phyloP scores from a whole-genome alignment of 1,140 invertebrate genomes.

The Drosophila parabipectinata region DNA sequence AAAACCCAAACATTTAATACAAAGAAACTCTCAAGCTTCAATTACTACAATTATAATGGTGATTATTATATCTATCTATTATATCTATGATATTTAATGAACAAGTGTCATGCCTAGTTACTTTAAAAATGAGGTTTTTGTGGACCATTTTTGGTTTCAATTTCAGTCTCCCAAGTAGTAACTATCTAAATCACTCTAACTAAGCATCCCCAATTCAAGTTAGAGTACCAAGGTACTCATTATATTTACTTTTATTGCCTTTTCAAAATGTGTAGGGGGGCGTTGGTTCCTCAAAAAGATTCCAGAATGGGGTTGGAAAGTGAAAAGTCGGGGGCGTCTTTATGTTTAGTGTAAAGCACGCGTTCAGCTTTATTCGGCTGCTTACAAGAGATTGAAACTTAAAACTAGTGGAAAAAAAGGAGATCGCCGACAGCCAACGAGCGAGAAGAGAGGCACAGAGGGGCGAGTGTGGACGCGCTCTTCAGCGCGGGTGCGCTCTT shows the following conservation, averaged over 20 bases:
- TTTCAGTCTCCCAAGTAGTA: neutral
- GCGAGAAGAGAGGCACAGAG: too few species aligned
- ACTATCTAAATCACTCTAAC: neutral
- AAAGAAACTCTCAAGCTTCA: neutral
- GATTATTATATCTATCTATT: neutral
- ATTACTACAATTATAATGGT: neutral
- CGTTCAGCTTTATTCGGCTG: too few species aligned
- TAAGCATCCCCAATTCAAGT: neutral
- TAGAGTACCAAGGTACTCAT: slow-evolving; percentile 40
- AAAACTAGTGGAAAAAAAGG: too few species aligned
- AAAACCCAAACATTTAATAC: neutral
- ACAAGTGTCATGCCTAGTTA: neutral
- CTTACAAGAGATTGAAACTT: too few species aligned
- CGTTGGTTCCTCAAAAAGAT: too few species aligned
- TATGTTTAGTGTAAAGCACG: too few species aligned
- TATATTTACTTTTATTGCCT: slow-evolving; percentile 44
- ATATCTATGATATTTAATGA: neutral
- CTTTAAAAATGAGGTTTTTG: neutral
- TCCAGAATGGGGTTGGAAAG: too few species aligned
- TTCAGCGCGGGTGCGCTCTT: too few species aligned
- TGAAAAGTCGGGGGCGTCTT: too few species aligned
- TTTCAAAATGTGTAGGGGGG: too few species aligned
- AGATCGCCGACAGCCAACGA: too few species aligned
- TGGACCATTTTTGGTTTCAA: neutral
- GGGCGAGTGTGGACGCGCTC: too few species aligned